Conservation (phyloP, 2,888 invertebrate genomes). For the Loripinus fragilis region DNA sequence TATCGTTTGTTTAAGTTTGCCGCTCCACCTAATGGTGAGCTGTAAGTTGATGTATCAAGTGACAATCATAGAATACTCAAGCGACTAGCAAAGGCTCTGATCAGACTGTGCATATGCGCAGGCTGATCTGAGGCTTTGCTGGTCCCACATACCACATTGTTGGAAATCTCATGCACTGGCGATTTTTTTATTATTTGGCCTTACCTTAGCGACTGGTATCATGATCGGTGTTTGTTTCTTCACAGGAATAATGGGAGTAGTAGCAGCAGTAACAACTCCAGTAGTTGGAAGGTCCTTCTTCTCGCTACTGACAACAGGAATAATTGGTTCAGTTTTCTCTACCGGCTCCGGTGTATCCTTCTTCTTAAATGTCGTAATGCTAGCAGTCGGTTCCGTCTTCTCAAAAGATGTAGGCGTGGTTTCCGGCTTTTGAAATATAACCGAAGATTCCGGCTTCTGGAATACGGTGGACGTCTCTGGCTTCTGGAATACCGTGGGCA, state of each 20-base stretch:
- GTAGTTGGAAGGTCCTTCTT: too few relatives aligned
- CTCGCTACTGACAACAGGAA: not conserved
- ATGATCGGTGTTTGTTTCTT: not conserved
- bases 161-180: too few relatives aligned
- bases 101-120: too few relatives aligned
- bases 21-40: too few relatives aligned
- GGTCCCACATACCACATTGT: too few relatives aligned
- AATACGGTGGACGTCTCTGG: slow-evolving; percentile 12
- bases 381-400: not conserved
- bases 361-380: not conserved
- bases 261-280: not conserved
- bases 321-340: not conserved
- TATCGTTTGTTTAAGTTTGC: too few relatives aligned
- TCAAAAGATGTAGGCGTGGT: not conserved
- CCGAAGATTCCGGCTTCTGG: not conserved
- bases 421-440: not conserved
- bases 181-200: too few relatives aligned
- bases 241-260: not conserved
- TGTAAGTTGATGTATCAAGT: too few relatives aligned
- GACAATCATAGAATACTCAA: too few relatives aligned
- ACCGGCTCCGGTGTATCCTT: not conserved
- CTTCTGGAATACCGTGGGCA: not conserved
- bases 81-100: too few relatives aligned
- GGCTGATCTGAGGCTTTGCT: too few relatives aligned
- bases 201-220: slow-evolving; percentile 2